Base-by-base conservation (phyloP, 2,797 vertebrate species). In the Lepilemur septentrionalis region DNA sequence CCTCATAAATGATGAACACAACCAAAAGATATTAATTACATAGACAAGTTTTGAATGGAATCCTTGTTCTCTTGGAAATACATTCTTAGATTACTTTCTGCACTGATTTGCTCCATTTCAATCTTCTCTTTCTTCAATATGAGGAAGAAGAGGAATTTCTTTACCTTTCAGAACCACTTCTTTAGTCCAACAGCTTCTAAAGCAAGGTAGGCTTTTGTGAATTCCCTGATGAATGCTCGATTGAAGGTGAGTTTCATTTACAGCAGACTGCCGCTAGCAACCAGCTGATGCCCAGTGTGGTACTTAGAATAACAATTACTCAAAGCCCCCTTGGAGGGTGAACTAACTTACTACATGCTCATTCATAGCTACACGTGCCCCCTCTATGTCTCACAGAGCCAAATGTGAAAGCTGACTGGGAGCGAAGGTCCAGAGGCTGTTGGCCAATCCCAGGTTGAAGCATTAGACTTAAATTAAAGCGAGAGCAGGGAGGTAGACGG, bases 241-340 rank as follows among this genome's bases (percentile, higher is more conserved):
- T 13, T 63, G 28, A 38, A 91, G n/a, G 43, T 61, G 18, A 28
- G 23, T 63, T 50, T 22, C 78, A 79, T 73, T 35, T 50, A 63
- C 5, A 69, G 48, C 28, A 15, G 11, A 93, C 28, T 82, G 23
- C 30, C 86, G 17, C 32, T 28, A 65, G 93, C 7, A 46, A 63
- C 79, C 20, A 14, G 23, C 67, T n/a, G 30, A 2, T 2, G 50
- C 83, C 18, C 5, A 76, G 4, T 0, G 0, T 3, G 1, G 73
- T 61, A 50, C 80, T 97, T 57, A 93, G 10, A 98, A n/a, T 1
- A 76, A 63, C 50, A 38, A 35, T 80, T 57, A 59, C 89, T 89
- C 90, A 81, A 28, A 79, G 82, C 48, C 11, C 75, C 20, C 38
- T 52, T n/a, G 67, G 46, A 52, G 57, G 78, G 15, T 61, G 67